Evolutionary conservation across 2,888 invertebrate species (phyloP), one percentile per base, ranked within the genome.

Genomic region (Glaucopsyche alexis): DNA sequence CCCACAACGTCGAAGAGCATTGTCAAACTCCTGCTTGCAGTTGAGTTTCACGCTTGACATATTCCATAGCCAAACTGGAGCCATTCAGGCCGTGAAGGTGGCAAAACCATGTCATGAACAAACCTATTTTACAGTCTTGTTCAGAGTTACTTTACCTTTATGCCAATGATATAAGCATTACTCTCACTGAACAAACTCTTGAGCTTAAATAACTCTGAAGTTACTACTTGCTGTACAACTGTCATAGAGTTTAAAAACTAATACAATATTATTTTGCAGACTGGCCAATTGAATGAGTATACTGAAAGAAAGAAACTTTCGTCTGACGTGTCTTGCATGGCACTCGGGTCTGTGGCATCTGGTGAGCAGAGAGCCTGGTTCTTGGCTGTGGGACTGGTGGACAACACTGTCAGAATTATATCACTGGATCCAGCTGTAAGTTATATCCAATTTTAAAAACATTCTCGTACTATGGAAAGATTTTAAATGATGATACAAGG

Each of bases 261-360:
- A 47, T 70, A 72, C 60, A 64, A 40, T 71, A 60, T 71, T 40
- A 40, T 71, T 49, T 94, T 94, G 66, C 87, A 99, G 98, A 98
- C 98, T 79, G 99, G 99, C 0, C 98, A 99, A 87, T 92, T 99
- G 71, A 99, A 99, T 90, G 99, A 99, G 87, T 99, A 99, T 86
- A 99, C 98, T 9, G 99, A 99, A 85, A 95, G 99, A 11, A 98
- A 99, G 83, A 98, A 99, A 84, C 96, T 99, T 96, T 97, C 98
- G 7, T 96, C 97, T 0, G 99, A 99, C 87, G 99, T 99, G 0
- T 96, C 99, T 79, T 99, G 99, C 85, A 99, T 99, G 99, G 99
- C 98, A 0, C 90, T 99, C 75, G 99, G 98, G 0, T 97, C 97
- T 73, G 99, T 99, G 0, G 98, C 99, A 0, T 94, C 96, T 2